Evolutionary conservation across 2,113 vertebrate genomes (phyloP).

Genomic region (Oryctolagus cuniculus): DNA sequence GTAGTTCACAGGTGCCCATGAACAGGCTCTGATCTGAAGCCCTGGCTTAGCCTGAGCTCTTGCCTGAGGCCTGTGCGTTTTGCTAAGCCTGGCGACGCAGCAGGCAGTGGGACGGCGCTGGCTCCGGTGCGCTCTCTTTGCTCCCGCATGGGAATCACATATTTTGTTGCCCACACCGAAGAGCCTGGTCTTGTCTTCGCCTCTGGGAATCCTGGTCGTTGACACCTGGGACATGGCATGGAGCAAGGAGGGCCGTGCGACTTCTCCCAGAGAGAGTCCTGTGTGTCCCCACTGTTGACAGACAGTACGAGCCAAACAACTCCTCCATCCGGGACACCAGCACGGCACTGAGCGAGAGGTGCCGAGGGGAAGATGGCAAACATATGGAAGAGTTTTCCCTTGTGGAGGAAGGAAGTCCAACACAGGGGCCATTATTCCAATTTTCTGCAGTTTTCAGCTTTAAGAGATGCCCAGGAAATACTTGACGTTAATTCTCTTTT

Average conservation of each 20-base stretch:
- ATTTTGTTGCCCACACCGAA: neutral
- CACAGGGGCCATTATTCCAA: constrained; percentile 84
- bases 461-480: constrained; percentile 83
- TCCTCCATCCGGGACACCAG: constrained; percentile 73
- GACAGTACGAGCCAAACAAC: constrained; percentile 35
- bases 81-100: neutral
- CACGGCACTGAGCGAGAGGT: neutral
- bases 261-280: neutral
- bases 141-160: neutral
- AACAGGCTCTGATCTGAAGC: constrained; percentile 57
- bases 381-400: constrained; percentile 79
- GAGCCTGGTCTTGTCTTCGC: neutral
- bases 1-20: constrained; percentile 54
- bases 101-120: too few species aligned
- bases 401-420: constrained; percentile 77
- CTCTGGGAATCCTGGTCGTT: neutral
- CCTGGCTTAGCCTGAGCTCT: neutral
- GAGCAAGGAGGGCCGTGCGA: neutral
- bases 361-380: constrained; percentile 71
- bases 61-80: neutral
- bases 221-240: neutral
- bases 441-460: constrained; percentile 84
- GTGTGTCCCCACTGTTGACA: neutral
- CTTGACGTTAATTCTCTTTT: constrained; percentile 84
- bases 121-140: neutral